Base-by-base conservation (phyloP, 2,888 invertebrate genomes). In the Spodoptera littoralis region DNA sequence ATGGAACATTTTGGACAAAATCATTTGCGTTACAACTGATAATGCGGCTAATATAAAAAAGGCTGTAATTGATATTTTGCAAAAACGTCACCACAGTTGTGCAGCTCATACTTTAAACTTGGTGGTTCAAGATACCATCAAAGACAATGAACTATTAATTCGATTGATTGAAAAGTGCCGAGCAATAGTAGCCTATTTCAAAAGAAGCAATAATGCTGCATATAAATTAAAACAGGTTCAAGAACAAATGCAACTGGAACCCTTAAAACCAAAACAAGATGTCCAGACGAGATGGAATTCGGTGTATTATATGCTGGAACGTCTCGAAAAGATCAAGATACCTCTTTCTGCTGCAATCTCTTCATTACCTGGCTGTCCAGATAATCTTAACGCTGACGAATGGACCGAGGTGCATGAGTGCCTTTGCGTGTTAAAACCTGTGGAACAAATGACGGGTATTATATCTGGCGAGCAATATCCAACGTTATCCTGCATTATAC, bases 381-480 rank as follows among this genome's bases (percentile, higher is more conserved):
- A 59, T 60, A 67, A 67, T 57, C 30, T 71, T 36, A 62, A 54
- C 43, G 48, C 56, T 62, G 65, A 67, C 11, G 72, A 72, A 53
- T 65, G 72, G 68, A 63, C 49, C 46, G 61, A 53, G 45, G 50
- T 69, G 57, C 57, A 70, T 45, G 65, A 73, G 48, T 66, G 69
- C 58, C 45, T 70, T 49, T 27, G 50, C 54, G 45, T 73, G 53
- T 70, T 73, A 65, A 67, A 66, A 52, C 70, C 69, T 65, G 52
- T 73, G 43, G 62, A 67, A 65, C 62, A 70, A 67, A 58, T 73
- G 52, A 70, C 67, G 50, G 36, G 47, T 49, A 67, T 62, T 53
- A 48, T 72, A 60, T 72, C 72, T 55, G 72, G 65, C 45, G 52
- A 69, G 44, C 22, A 69, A 51, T 69, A 65, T 65, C 59, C 60